Percentiles rank a stretch among this genome's conserved stretches.
Evolutionary conservation across 2,797 vertebrate genomes (phyloP).

Genomic region (Xenops minutus): DNA sequence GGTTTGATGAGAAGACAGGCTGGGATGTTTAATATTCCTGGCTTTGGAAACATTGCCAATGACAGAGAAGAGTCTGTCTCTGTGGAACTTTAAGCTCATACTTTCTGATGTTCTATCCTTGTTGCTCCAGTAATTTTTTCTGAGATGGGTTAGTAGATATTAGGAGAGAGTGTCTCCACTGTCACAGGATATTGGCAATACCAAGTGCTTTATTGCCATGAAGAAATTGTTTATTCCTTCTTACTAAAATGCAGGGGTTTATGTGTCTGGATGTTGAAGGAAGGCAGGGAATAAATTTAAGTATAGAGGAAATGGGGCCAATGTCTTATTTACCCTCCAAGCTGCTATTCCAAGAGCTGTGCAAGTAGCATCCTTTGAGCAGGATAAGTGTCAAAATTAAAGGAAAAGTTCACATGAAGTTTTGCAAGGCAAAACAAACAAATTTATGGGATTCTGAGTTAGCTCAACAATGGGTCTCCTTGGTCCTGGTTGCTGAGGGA

Average conservation of each 20-base stretch:
- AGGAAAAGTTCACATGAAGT: not conserved
- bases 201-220: not conserved
- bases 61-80: not conserved
- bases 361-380: not conserved
- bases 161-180: not conserved
- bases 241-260: not conserved
- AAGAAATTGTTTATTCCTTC: not conserved
- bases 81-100: not conserved
- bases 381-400: not conserved
- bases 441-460: not conserved
- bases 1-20: not conserved
- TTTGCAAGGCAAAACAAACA: not conserved
- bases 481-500: not conserved
- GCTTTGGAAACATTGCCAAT: not conserved
- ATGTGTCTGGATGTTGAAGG: not conserved
- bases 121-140: not conserved
- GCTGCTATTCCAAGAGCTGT: not conserved
- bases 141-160: not conserved
- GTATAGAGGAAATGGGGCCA: not conserved
- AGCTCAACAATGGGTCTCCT: not conserved
- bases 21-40: not conserved
- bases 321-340: not conserved
- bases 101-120: not conserved
- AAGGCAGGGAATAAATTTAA: not conserved
- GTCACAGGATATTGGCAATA: not conserved